Conservation (phyloP, 1,140 invertebrate genomes). For the Pseudachorutes palmiensis region DNA sequence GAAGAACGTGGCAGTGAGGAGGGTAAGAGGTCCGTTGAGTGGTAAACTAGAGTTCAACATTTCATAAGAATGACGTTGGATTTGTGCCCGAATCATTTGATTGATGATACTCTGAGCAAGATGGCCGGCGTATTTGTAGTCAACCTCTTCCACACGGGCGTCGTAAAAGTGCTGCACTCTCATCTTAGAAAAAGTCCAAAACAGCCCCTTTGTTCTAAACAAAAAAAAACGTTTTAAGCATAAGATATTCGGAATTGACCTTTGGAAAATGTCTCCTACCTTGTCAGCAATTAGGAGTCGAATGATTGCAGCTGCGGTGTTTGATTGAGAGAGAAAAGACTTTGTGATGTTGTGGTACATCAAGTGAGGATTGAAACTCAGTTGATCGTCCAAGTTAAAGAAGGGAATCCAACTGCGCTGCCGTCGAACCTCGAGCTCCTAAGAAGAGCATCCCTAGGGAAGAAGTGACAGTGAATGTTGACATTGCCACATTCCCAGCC, state of each 20-base stretch:
- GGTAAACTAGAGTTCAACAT: constrained; percentile 36
- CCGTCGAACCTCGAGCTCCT: constrained; percentile 74
- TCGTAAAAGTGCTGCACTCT: constrained; percentile 74
- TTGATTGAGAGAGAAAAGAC: constrained; percentile 43
- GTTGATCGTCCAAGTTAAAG: constrained; percentile 71
- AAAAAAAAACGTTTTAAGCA: constrained; percentile 8
- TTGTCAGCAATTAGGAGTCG: constrained; percentile 36
- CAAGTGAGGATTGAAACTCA: constrained; percentile 77
- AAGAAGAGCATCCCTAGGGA: constrained; percentile 79
- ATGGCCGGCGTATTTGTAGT: constrained; percentile 53
- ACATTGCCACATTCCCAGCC: constrained; percentile 67
- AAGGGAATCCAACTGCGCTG: constrained; percentile 79
- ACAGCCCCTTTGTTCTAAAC: constrained; percentile 59
- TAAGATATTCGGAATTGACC: not conserved
- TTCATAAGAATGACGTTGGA: constrained; percentile 38
- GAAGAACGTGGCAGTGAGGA: constrained; percentile 35
- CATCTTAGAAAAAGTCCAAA: constrained; percentile 74
- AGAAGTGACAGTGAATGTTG: constrained; percentile 73
- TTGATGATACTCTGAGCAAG: constrained; percentile 37
- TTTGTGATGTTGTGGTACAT: constrained; percentile 74
- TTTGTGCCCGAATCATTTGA: constrained; percentile 38
- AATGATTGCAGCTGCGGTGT: constrained; percentile 37
- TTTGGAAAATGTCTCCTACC: too few species aligned
- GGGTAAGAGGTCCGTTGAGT: constrained; percentile 32
- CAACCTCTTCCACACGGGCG: constrained; percentile 70